A percentile compares a stretch with the other conserved stretches of the same genome.
Evolutionary conservation across 2,888 invertebrate species (phyloP).

Genomic region (Koerneria pararmatus): DNA sequence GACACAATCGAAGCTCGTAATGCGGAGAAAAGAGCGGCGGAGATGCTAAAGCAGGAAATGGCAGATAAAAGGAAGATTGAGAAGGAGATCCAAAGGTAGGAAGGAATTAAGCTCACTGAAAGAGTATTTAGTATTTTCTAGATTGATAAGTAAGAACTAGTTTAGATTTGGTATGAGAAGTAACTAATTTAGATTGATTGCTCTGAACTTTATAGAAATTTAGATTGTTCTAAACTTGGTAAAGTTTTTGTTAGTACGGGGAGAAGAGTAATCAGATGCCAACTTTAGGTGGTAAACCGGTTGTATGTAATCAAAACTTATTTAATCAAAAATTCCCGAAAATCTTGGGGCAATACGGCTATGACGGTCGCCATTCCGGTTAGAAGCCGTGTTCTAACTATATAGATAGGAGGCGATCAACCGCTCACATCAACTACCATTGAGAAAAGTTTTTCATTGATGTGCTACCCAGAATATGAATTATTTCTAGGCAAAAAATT

Average conservation of each 20-base stretch:
- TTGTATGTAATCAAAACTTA: too few relatives aligned
- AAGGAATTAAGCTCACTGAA: too few relatives aligned
- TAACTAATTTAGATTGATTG: background rate
- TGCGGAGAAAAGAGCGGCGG: slow-evolving; percentile 42
- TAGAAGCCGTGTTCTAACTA: too few relatives aligned
- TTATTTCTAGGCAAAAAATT: slow-evolving; percentile 46
- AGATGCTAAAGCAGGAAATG: slow-evolving; percentile 48
- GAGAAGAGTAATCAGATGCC: background rate
- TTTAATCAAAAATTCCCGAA: too few relatives aligned
- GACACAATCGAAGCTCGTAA: slow-evolving; percentile 39
- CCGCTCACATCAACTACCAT: too few relatives aligned
- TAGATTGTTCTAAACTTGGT: background rate
- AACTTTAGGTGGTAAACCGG: too few relatives aligned
- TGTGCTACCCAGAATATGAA: background rate
- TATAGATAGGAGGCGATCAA: too few relatives aligned
- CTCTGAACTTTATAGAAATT: background rate
- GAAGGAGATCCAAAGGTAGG: slow-evolving; percentile 48
- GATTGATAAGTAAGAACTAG: background rate
- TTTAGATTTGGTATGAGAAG: background rate
- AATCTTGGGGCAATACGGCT: too few relatives aligned
- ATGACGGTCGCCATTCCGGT: too few relatives aligned
- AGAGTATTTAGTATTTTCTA: too few relatives aligned
- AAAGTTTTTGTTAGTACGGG: background rate
- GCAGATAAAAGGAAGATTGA: slow-evolving; percentile 54
- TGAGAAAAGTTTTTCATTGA: background rate